Evolutionary conservation across 2,797 vertebrate genomes (phyloP).

Genomic region (Pangasius larnaudii): DNA sequence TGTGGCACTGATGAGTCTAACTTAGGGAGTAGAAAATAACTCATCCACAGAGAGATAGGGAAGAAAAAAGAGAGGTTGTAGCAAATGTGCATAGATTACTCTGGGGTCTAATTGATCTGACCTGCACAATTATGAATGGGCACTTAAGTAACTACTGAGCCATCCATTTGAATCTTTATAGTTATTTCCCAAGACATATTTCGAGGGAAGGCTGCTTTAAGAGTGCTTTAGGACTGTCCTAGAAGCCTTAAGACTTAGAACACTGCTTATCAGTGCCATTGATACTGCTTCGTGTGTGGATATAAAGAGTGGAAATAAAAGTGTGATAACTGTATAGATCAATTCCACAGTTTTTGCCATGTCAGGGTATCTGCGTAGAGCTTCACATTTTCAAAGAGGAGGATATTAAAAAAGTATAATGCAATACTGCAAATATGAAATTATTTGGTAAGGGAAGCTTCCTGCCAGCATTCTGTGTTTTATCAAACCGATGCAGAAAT

Average conservation of each 20-base stretch:
- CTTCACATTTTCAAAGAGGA: background rate
- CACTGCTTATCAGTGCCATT: background rate
- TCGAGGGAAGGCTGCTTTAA: background rate
- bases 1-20: constrained; percentile 57
- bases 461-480: background rate
- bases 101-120: constrained; percentile 50
- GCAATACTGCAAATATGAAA: background rate
- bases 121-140: constrained; percentile 45
- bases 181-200: constrained; percentile 23
- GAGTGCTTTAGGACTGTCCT: background rate
- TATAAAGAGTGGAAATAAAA: background rate
- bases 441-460: background rate
- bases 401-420: background rate
- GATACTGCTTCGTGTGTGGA: background rate
- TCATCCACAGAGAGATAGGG: constrained; percentile 35
- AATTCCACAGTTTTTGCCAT: background rate
- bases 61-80: constrained; percentile 26
- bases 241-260: background rate
- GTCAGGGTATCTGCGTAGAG: background rate
- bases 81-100: constrained; percentile 44
- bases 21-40: constrained; percentile 37
- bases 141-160: constrained; percentile 50
- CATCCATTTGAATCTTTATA: constrained; percentile 40
- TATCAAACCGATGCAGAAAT: background rate
- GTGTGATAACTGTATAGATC: background rate